phyloP scores from a whole-genome alignment of 2,888 invertebrate species.

The Eupithecia centaureata region DNA sequence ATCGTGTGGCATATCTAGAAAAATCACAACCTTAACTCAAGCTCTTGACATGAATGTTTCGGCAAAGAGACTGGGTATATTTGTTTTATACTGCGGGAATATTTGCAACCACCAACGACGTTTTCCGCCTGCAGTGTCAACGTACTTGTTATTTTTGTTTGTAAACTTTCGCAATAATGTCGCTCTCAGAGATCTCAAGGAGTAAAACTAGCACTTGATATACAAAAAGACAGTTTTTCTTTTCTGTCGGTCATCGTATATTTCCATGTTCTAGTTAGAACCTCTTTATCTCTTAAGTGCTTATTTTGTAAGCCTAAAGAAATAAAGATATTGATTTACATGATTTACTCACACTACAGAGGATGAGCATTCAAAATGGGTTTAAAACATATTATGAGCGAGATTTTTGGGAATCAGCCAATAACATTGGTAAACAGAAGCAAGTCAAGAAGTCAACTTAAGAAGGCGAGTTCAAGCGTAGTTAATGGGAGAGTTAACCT shows the following conservation, averaged over 20 bases:
- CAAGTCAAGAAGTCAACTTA: constrained; percentile 59
- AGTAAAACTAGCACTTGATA: constrained; percentile 10
- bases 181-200: constrained; percentile 14
- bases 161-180: constrained; percentile 30
- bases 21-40: constrained; percentile 31
- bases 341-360: no score
- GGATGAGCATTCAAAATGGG: background rate
- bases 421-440: background rate
- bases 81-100: constrained; percentile 53
- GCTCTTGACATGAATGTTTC: constrained; percentile 57
- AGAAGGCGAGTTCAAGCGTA: constrained; percentile 67
- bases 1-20: constrained; percentile 1
- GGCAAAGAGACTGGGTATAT: constrained; percentile 52
- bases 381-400: background rate
- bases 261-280: background rate
- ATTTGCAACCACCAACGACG: constrained; percentile 48
- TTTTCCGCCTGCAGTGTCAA: constrained; percentile 43
- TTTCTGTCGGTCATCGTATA: background rate
- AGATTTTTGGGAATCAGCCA: background rate
- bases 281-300: no score
- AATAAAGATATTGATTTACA: no score
- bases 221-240: constrained; percentile 2
- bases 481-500: constrained; percentile 80
- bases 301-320: no score
- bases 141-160: constrained; percentile 37